Base-by-base conservation (phyloP, 2,797 vertebrate species). In the Alca torda region DNA sequence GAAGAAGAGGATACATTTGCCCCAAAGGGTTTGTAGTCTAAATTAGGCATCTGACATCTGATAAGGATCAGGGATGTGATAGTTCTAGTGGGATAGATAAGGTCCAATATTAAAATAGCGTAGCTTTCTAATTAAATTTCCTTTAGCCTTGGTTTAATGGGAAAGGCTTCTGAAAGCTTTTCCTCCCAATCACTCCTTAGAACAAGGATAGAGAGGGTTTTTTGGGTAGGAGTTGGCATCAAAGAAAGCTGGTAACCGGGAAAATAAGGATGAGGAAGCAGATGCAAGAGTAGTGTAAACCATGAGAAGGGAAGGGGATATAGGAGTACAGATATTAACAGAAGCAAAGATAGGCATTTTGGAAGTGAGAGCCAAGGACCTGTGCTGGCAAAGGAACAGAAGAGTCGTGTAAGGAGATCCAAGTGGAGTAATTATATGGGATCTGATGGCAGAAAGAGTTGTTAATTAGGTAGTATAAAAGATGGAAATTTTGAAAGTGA, bases 101-200 rank as follows among this genome's bases (percentile, higher is more conserved):
- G 60, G 88, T 95, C 51, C 60, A 87, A 45, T 90, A 91, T 95
- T 94, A 92, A 96, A 97, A 92, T 75, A 60, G 26, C 75, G 54
- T 70, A n/a, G 33, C 84, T 80, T 92, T 95, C 60, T 95, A 95
- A 95, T 96, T 94, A 93, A 85, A 69, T 89, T 95, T 89, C 78
- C 60, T 94, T 94, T 80, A 85, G 73, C 78, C 75, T 94, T 91
- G 43, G 59, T 89, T 95, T 92, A 84, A 77, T 92, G 81, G 84
- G 86, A 91, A 83, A 89, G 85, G 28, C 72, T 94, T 92, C 76
- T 87, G 68, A 39, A 96, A 89, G 53, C 25, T 80, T 87, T 94
- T 85, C 41, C 45, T 93, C 92, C 72, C 45, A 78, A 1, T 91
- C 21, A 4, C 72, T 87, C 72, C 61, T 86, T 83, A 89, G 59